A percentile compares a stretch with the other conserved stretches of the same genome.
Evolutionary conservation across 2,797 vertebrate genomes (phyloP).

Genomic region (Catamblyrhynchus diadema): DNA sequence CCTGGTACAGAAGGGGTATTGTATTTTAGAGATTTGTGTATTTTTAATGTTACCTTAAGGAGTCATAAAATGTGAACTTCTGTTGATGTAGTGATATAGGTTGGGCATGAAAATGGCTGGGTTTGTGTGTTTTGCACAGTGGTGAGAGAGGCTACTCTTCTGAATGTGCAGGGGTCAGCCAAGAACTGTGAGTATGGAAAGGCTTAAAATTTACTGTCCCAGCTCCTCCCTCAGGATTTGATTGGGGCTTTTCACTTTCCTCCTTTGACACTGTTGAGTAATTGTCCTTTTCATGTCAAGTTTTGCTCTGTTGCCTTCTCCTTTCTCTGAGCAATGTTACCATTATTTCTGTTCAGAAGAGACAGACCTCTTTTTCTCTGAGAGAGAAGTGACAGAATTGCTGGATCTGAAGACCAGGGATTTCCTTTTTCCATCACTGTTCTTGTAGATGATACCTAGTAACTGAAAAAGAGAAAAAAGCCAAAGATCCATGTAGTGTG

Average conservation of each 20-base stretch:
- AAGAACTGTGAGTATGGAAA: not conserved
- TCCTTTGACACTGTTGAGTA: not conserved
- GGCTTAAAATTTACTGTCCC: not conserved
- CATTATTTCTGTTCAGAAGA: not conserved
- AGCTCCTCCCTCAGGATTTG: not conserved
- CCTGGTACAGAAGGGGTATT: not conserved
- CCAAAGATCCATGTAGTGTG: rapidly evolving
- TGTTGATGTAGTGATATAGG: not conserved
- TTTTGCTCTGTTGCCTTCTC: not conserved
- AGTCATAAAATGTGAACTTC: not conserved
- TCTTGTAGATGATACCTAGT: not conserved
- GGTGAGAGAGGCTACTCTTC: not conserved
- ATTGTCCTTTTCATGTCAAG: not conserved
- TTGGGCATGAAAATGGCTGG: not conserved
- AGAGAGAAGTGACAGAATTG: not conserved
- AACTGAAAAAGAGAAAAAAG: not conserved
- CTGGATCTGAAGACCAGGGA: not conserved
- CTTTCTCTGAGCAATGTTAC: not conserved
- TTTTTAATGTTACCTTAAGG: not conserved
- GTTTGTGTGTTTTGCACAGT: not conserved
- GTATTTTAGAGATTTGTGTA: not conserved
- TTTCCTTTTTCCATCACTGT: not conserved
- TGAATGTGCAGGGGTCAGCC: not conserved
- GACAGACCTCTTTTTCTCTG: not conserved
- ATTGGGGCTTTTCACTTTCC: not conserved